Conservation (phyloP, 1,140 invertebrate species). For the Drosophila mauritiana region DNA sequence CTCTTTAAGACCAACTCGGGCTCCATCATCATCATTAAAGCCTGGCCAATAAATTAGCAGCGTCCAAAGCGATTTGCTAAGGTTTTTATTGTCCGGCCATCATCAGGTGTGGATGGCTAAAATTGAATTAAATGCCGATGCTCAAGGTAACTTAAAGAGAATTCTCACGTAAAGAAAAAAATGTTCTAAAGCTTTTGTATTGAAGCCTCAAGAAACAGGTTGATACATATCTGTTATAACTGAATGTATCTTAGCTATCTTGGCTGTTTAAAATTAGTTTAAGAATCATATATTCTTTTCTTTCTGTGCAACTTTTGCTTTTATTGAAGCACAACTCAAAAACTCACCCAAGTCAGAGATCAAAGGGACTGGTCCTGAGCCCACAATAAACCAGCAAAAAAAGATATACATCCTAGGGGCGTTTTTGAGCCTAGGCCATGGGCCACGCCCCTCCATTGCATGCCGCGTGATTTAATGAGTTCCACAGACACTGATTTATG, state of each 20-base stretch:
- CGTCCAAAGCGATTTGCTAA: constrained; percentile 53
- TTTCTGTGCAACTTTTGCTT: constrained; percentile 3
- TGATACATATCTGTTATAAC: too few relatives aligned
- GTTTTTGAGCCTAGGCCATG: constrained; percentile 36
- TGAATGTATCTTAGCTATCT: not conserved
- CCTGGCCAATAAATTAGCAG: constrained; percentile 55
- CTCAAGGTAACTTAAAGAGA: not conserved
- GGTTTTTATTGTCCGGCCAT: constrained; percentile 48
- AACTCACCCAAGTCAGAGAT: constrained; percentile 22
- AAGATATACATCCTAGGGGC: constrained; percentile 32
- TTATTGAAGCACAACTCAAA: constrained; percentile 3
- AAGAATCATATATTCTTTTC: not conserved
- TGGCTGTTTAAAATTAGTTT: not conserved
- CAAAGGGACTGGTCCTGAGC: constrained; percentile 24
- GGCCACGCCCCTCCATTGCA: constrained; percentile 47
- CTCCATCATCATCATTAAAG: constrained; percentile 52
- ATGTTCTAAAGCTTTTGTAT: not conserved
- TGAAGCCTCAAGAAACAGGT: too few relatives aligned
- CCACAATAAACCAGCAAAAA: constrained; percentile 28
- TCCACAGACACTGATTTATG: constrained; percentile 67
- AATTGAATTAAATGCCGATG: constrained; percentile 69
- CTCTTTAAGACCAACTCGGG: constrained; percentile 5
- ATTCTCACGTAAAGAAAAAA: constrained; percentile 8
- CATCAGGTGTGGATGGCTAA: constrained; percentile 50
- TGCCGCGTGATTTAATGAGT: constrained; percentile 70